phyloP scores from a whole-genome alignment of 1,140 invertebrate species.

The Maconellicoccus hirsutus region DNA sequence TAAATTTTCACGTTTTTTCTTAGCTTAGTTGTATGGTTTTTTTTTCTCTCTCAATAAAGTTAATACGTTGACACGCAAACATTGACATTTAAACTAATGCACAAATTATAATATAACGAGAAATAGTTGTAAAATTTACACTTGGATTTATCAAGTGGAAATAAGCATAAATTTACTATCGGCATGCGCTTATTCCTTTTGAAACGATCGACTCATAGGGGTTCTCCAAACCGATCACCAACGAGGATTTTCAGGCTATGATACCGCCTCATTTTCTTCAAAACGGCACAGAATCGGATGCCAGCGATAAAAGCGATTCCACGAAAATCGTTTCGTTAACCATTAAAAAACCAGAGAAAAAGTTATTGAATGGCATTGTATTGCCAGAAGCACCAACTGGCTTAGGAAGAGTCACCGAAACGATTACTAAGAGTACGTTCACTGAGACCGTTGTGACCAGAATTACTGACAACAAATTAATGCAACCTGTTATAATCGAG shows the following conservation, averaged over 20 bases:
- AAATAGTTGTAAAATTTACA: background rate
- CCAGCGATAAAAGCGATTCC: conserved; percentile 25
- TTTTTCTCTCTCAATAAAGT: background rate
- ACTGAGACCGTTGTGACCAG: conserved; percentile 87
- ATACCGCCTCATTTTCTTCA: conserved; percentile 74
- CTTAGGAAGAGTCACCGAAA: conserved; percentile 76
- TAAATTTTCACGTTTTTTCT: background rate
- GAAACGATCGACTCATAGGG: conserved; percentile 12
- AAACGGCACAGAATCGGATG: conserved; percentile 21
- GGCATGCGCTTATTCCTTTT: conserved; percentile 9
- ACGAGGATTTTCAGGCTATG: conserved; percentile 86
- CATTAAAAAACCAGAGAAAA: conserved; percentile 48
- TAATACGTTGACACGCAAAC: conserved; percentile 22
- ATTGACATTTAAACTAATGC: conserved; percentile 18
- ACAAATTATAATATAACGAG: background rate
- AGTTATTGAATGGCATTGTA: conserved; percentile 43
- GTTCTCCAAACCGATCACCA: conserved; percentile 62
- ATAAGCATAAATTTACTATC: conserved; percentile 1
- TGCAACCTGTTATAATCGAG: conserved; percentile 72
- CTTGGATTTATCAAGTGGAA: background rate
- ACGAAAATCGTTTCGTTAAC: conserved; percentile 49
- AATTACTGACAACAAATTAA: conserved; percentile 78
- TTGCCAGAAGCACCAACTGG: conserved; percentile 71
- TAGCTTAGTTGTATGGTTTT: background rate
- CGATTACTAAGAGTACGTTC: conserved; percentile 84